Evolutionary conservation across 2,797 vertebrate genomes (phyloP), one percentile per base, ranked within the genome.

Genomic region (Parotocinclus haroldoi): DNA sequence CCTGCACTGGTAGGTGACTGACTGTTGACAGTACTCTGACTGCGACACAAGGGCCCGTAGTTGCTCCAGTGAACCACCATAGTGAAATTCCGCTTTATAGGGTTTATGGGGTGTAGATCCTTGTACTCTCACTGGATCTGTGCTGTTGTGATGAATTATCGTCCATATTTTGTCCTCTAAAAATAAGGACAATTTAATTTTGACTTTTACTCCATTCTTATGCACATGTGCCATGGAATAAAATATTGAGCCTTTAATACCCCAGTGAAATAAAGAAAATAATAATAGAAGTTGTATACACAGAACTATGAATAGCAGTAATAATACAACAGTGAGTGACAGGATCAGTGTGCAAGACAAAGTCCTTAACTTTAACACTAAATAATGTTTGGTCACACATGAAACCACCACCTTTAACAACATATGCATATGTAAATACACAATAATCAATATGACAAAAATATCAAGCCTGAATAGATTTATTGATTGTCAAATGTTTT

Each of bases 21-120:
- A 93, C 81, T 99, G 96, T 51, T 98, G 95, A 1, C 96, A 99
- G 76, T 96, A 87, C 77, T 96, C 95, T 0, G 93, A 93, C 3
- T 84, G 84, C 0, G 84, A 88, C 0, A 96, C 93, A 48, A 99
- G 46, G 0, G 90, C 90, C 0, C 87, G 91, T 2, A 99, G 87
- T 53, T 98, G 96, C 11, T 93, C 90, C 0, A 69, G 42, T 0
- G 90, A 93, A 27, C 87, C 74, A 74, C 89, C 88, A 66, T 99
- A 99, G 87, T 92, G 88, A 67, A 99, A 86, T 67, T 42, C 82
- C 83, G 87, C 87, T 61, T 82, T 7, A 65, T 95, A 91, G 0
- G 94, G 94, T 37, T 86, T 90, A 69, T 83, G 80, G 0, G 80
- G 68, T 1, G 82, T 82, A 0, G 91, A 87, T n/a, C 90, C 90